Conservation (phyloP, 2,888 invertebrate species). For the Hyles lineata region DNA sequence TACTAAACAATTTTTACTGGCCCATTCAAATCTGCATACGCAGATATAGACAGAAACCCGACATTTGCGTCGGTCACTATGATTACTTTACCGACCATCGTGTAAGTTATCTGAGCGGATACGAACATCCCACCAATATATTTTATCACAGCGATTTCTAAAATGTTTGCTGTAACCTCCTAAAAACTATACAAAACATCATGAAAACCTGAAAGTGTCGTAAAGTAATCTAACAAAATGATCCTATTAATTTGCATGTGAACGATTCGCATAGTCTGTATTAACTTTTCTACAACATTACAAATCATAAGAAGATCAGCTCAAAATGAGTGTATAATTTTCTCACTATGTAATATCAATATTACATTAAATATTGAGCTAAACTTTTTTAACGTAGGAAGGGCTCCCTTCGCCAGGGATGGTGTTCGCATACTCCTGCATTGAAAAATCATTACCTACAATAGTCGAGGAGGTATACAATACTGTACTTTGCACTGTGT, state of each 20-base stretch:
- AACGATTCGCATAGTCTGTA: background rate
- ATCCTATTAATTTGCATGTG: background rate
- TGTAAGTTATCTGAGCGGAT: too few species aligned
- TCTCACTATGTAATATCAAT: too few species aligned
- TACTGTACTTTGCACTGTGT: conserved; percentile 51
- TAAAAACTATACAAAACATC: background rate
- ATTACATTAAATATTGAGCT: background rate
- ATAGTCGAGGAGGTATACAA: conserved; percentile 87
- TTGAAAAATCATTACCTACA: conserved; percentile 87
- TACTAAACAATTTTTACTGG: too few species aligned
- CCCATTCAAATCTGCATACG: too few species aligned
- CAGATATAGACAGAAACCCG: too few species aligned
- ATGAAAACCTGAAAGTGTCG: too few species aligned
- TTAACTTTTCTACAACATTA: background rate
- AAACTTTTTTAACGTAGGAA: conserved; percentile 69
- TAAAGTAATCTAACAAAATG: background rate
- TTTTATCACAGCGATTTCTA: background rate
- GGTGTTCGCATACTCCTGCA: conserved; percentile 88
- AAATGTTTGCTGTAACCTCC: background rate
- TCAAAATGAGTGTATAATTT: too few species aligned
- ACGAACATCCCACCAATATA: too few species aligned
- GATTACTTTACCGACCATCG: too few species aligned
- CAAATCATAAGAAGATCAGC: too few species aligned
- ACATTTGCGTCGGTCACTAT: too few species aligned
- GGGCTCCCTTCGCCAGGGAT: conserved; percentile 50